Conservation (phyloP, 2,888 invertebrate species). For the Argyra leucocephala region DNA sequence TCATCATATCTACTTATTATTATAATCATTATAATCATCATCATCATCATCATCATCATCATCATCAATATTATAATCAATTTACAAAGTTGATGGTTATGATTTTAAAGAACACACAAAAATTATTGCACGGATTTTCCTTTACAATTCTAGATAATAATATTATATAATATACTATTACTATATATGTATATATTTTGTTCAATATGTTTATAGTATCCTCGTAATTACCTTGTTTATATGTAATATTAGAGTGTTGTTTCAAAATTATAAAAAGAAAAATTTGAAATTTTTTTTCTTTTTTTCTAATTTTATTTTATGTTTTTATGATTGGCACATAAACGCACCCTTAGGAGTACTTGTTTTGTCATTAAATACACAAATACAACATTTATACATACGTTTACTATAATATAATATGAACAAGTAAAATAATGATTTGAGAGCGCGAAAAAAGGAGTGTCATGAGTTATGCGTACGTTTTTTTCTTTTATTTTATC, state of each 20-base stretch:
- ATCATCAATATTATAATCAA: neutral
- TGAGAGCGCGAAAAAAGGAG: neutral
- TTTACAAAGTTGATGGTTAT: neutral
- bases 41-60: too few species aligned
- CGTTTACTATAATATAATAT: too few species aligned
- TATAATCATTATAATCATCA: neutral
- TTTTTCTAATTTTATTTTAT: neutral
- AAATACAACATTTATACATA: too few species aligned
- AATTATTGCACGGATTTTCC: too few species aligned
- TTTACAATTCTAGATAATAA: too few species aligned
- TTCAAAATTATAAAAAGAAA: neutral
- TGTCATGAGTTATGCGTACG: neutral
- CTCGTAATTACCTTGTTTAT: neutral
- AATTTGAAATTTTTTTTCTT: neutral
- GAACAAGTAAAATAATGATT: neutral
- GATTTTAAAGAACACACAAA: neutral
- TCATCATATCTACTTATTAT: too few species aligned
- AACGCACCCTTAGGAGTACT: neutral
- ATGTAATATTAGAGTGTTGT: neutral
- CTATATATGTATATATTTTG: too few species aligned
- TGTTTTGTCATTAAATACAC: too few species aligned
- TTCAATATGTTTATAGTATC: neutral
- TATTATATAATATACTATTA: too few species aligned
- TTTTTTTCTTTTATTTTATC: neutral
- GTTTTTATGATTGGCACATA: conserved; percentile 6